Percentiles rank a stretch among this genome's conserved stretches.
Evolutionary conservation across 2,113 vertebrate species (phyloP).

Genomic region (Anthoscopus minutus): DNA sequence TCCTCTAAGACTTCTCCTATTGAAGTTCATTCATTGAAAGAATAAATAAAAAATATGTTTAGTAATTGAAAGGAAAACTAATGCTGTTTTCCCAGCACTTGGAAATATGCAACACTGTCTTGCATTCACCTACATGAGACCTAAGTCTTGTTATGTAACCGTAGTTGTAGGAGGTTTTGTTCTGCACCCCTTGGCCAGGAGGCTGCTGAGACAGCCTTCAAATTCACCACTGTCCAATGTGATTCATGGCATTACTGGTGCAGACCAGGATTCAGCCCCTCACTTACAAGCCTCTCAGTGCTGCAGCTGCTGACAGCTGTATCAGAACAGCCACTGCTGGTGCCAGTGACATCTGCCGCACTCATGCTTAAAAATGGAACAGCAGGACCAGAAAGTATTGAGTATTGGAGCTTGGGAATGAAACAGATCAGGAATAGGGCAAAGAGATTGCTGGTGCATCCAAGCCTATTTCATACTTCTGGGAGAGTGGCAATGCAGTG

Average conservation of each 20-base stretch:
- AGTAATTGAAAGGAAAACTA: background rate
- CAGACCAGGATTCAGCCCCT: background rate
- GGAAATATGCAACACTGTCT: background rate
- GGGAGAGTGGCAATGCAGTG: background rate
- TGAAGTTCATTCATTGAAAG: background rate
- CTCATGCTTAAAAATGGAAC: background rate
- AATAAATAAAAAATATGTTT: background rate
- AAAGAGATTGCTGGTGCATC: background rate
- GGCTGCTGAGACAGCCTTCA: background rate
- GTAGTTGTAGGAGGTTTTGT: background rate
- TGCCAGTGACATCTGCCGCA: background rate
- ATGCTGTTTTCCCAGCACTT: background rate
- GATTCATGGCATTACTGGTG: background rate
- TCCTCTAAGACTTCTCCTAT: background rate
- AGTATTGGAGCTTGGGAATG: background rate
- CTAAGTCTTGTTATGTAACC: background rate
- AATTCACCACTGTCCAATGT: fast-evolving
- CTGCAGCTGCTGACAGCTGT: background rate
- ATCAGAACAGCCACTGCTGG: background rate
- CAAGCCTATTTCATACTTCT: background rate
- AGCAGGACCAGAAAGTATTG: background rate
- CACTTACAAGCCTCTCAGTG: fast-evolving
- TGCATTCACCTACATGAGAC: background rate
- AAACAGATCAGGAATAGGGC: background rate
- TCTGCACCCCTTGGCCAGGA: background rate